Base-by-base conservation (phyloP, 2,888 invertebrate species). In the Dryobotodes eremita region DNA sequence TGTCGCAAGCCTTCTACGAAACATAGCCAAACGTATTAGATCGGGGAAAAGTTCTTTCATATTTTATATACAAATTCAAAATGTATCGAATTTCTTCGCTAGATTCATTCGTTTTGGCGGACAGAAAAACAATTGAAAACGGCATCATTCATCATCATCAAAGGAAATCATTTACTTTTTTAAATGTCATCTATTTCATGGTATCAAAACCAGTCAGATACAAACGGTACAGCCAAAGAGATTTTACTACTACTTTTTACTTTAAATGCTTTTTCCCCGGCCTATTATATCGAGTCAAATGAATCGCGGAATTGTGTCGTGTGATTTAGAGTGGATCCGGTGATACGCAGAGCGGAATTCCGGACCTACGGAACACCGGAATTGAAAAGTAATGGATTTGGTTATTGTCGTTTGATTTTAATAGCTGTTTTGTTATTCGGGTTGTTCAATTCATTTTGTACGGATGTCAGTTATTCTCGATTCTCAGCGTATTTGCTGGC, bases 361-460 rank as follows among this genome's bases (percentile, higher is more conserved):
- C 85, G 59, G 65, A 59, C 46, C 20, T 26, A 50, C 15, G 50
- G 48, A 66, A 36, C 31, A 26, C 11, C 26, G 61, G 69, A 72
- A 48, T 65, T 53, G 11, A 36, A 70, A 36, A 65, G 20, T 15
- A 66, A 57, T 72, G 59, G 20, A 59, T 66, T 61, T 48, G 65
- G 46, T 70, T 66, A 71, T 61, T 70, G 69, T 68, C 26, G 50
- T 61, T 66, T 65, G 46, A 77, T 72, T 69, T 26, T 42, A 57
- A 36, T 55, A 31, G 48, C n/a, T 78, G 66, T 83, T 23, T 71
- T 71, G 46, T 71, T 71, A 61, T 71, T 48, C 64, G 6, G 26
- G 15, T 59, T 2, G 64, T 55, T 48, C 20, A 20, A 61, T 55
- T 42, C 26, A 57, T 59, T 42, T 46, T 57, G 6, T 10, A 17